These are phyloP conservation scores for Epistrophella euchroma DNA, from an alignment of 2,888 invertebrate species.

Conservation along the genomic window DNA sequence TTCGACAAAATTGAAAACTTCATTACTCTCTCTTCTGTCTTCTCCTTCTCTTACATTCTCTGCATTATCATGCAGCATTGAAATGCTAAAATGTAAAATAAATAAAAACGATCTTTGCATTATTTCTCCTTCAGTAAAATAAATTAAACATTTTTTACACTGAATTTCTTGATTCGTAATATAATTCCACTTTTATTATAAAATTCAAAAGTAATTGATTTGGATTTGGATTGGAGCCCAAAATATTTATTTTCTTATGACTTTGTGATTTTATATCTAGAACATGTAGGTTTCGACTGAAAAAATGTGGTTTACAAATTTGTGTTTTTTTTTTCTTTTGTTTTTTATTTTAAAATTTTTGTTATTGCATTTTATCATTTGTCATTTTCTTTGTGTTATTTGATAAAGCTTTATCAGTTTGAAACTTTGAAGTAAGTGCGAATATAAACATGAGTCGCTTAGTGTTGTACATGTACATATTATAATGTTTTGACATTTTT, in stretches of 20 bases:
- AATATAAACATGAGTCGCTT: conserved; percentile 4
- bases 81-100: conserved; percentile 1
- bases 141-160: conserved; percentile 4
- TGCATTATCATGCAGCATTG: neutral
- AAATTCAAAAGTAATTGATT: conserved; percentile 19
- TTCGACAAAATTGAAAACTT: neutral
- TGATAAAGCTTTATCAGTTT: conserved; percentile 13
- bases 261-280: conserved; percentile 13
- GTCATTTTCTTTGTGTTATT: conserved; percentile 8
- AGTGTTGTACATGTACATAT: neutral
- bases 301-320: conserved; percentile 7
- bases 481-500: conserved; percentile 6
- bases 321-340: neutral
- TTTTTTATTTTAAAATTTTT: neutral
- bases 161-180: conserved; percentile 1
- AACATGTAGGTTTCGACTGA: conserved; percentile 13
- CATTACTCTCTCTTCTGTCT: neutral
- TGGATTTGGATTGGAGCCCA: conserved; percentile 5
- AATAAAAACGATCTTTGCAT: neutral
- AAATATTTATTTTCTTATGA: conserved; percentile 5
- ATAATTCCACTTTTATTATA: neutral
- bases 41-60: neutral
- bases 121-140: neutral
- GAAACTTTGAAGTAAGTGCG: neutral
- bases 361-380: conserved; percentile 3